A percentile compares a stretch with the other conserved stretches of the same genome.
These are phyloP conservation scores for Nasalis larvatus DNA, from an alignment of 2,113 vertebrate species.

Conservation along the genomic window DNA sequence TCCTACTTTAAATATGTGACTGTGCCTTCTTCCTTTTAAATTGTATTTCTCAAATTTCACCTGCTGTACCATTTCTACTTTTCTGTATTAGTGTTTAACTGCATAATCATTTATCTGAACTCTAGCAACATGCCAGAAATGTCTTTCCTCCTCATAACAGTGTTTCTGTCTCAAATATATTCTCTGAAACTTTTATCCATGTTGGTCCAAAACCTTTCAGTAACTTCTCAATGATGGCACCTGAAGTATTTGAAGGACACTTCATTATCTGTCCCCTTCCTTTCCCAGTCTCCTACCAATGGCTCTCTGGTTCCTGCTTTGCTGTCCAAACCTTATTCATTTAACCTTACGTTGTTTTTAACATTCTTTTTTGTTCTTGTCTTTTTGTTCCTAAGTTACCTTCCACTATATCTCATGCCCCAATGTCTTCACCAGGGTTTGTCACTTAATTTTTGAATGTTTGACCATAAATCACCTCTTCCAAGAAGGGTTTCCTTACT, in stretches of 20 bases:
- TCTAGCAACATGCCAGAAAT: neutral
- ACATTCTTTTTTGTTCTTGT: neutral
- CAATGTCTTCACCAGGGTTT: neutral
- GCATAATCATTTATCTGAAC: neutral
- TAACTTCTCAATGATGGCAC: neutral
- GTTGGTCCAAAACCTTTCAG: rapidly evolving
- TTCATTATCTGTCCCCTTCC: neutral
- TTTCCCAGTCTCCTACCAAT: neutral
- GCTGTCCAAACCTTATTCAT: neutral
- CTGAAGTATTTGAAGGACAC: neutral
- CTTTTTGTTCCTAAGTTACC: neutral
- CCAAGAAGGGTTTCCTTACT: neutral
- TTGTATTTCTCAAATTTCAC: neutral
- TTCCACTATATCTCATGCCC: neutral
- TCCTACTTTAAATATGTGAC: neutral
- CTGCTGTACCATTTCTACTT: neutral
- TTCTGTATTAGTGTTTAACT: neutral
- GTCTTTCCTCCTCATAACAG: neutral
- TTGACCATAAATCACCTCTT: neutral
- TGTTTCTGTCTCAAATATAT: neutral
- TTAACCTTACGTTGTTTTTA: neutral
- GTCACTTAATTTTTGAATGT: neutral
- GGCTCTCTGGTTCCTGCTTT: neutral
- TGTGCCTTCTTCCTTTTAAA: neutral
- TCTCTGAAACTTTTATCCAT: neutral